phyloP scores from a whole-genome alignment of 2,113 vertebrate genomes.

The Ciconia maguari region DNA sequence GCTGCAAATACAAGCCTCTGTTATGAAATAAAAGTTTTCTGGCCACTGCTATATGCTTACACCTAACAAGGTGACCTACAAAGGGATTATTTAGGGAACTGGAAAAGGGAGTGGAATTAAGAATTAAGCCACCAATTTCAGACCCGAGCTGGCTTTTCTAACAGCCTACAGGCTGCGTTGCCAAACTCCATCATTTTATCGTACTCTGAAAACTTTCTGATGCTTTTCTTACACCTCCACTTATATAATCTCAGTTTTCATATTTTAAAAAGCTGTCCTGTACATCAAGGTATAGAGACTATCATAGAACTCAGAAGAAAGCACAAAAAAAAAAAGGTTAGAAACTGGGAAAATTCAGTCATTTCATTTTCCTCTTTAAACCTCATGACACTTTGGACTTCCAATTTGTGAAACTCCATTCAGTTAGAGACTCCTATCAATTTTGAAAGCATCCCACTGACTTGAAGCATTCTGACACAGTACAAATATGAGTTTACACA shows the following conservation, averaged over 20 bases:
- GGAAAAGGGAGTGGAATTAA: background rate
- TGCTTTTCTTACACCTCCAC: background rate
- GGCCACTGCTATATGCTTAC: background rate
- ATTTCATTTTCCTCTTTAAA: background rate
- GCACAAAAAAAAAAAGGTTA: fast-evolving
- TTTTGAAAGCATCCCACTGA: background rate
- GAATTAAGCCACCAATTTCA: background rate
- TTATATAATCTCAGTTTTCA: background rate
- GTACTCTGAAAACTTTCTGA: background rate
- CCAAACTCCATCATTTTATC: background rate
- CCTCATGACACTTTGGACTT: background rate
- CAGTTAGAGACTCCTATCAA: background rate
- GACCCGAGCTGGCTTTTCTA: background rate
- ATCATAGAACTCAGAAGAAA: background rate
- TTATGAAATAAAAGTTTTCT: background rate
- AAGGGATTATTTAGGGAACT: background rate
- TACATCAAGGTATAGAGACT: background rate
- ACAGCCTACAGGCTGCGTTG: background rate
- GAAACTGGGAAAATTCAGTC: background rate
- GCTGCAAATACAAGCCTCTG: background rate
- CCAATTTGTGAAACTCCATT: background rate
- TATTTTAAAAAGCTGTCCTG: background rate
- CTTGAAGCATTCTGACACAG: background rate
- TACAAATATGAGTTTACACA: background rate
- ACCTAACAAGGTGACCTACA: background rate